Evolutionary conservation across 2,797 vertebrate genomes (phyloP), one percentile per base, ranked within the genome.

Genomic region (Danio albolineatus): DNA sequence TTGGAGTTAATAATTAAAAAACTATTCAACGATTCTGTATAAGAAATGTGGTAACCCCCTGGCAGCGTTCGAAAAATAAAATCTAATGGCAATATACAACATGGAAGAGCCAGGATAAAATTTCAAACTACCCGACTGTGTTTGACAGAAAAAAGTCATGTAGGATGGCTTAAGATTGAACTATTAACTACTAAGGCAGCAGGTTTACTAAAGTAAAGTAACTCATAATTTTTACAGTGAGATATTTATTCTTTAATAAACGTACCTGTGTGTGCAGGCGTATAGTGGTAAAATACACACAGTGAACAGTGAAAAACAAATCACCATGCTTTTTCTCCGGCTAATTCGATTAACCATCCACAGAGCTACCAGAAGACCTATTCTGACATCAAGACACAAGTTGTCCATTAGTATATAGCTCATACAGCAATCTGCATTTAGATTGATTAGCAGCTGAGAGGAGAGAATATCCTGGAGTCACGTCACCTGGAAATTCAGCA

Each of bases 401-500:
- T 9, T 77, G n/a, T 69, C 13, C 53, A 7, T 76, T 59, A 59
- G 64, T 62, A 74, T 64, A 13, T 21, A 21, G 21, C 48, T 21
- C 0, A 5, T 44, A 62, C 28, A n/a, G 36, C 48, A 51, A 39
- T 53, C 17, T 53, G 66, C 36, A 17, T 69, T 51, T 17, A 17
- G 14, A 16, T 17, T 53, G 9, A 17, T 39, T 17, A 53, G 8
- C 28, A 53, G 53, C 36, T 13, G 49, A 70, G 16, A 53, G 36
- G 36, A 38, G 6, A 70, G 10, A 53, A 39, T 53, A 10, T 39
- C 16, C 12, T 38, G 6, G 36, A 8, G 10, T 38, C 10, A 73
- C n/a, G 5, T 73, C 53, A 98, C 97, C 97, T 91, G 97, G 96
- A 85, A 98, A 96, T 88, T 98, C 97, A 5, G 96, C 96, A 14